These are phyloP conservation scores for Diachrysia chrysitis DNA, from an alignment of 2,888 invertebrate species.

Conservation along the genomic window DNA sequence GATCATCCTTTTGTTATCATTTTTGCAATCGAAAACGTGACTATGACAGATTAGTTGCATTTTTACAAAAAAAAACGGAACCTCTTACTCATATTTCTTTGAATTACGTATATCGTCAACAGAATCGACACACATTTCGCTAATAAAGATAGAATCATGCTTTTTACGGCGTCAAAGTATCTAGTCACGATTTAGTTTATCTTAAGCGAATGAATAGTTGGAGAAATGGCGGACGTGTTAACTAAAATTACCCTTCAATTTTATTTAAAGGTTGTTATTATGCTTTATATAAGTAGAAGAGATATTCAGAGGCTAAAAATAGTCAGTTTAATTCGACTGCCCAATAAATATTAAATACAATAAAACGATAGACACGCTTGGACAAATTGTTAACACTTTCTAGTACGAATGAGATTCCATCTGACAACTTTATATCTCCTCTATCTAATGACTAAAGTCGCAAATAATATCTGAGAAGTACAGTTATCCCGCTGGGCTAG, in stretches of 20 bases:
- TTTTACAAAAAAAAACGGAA: conserved; percentile 56
- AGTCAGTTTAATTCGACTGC: too few relatives aligned
- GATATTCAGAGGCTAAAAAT: background rate
- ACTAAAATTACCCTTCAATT: conserved; percentile 30
- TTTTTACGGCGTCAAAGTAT: conserved; percentile 46
- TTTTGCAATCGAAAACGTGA: conserved; percentile 58
- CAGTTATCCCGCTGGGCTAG: conserved; percentile 50
- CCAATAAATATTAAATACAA: background rate
- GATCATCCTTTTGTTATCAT: conserved; percentile 47
- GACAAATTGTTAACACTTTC: conserved; percentile 2
- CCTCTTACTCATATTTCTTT: conserved; percentile 50
- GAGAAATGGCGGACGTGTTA: conserved; percentile 37
- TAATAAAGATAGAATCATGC: conserved; percentile 56
- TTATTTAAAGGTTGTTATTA: conserved; percentile 9
- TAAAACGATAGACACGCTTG: background rate
- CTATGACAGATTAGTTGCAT: conserved; percentile 50
- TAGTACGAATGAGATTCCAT: conserved; percentile 1
- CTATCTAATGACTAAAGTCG: conserved; percentile 25
- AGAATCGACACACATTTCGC: conserved; percentile 54
- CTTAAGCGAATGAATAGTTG: conserved; percentile 43
- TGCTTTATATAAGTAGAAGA: background rate
- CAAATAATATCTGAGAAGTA: conserved; percentile 34
- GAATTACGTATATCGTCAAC: conserved; percentile 55
- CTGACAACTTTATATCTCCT: background rate
- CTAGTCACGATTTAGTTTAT: conserved; percentile 53